phyloP scores from a whole-genome alignment of 2,113 vertebrate species.

The Bostrychus sinensis region DNA sequence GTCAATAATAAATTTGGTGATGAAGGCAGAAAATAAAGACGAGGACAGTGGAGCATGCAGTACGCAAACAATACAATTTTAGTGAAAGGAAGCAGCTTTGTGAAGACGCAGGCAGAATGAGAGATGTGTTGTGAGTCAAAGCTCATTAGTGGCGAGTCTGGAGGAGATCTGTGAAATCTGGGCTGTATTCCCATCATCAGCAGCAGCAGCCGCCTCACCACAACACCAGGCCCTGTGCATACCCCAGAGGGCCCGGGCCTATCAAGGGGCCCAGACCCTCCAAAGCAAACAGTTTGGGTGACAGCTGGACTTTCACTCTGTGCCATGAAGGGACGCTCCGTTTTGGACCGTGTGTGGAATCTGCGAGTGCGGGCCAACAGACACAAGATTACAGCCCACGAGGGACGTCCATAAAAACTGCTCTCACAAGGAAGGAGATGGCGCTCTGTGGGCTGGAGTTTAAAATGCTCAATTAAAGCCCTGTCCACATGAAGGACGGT shows the following conservation, averaged over 20 bases:
- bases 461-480: conserved; percentile 20
- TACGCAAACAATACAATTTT: conserved; percentile 28
- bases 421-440: conserved; percentile 6
- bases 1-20: conserved; percentile 29
- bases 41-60: background rate
- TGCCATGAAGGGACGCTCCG: conserved; percentile 32
- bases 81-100: conserved; percentile 11
- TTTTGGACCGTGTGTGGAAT: conserved; percentile 55
- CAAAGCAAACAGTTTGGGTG: conserved; percentile 62
- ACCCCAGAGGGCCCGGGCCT: conserved; percentile 35
- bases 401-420: conserved; percentile 18
- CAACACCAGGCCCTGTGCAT: conserved; percentile 38
- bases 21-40: conserved; percentile 18
- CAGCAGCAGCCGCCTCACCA: conserved; percentile 15
- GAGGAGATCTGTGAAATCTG: conserved; percentile 50
- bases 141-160: conserved; percentile 44
- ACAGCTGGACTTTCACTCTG: conserved; percentile 70
- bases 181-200: conserved; percentile 31
- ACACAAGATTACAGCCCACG: conserved; percentile 47
- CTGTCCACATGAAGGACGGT: conserved; percentile 6
- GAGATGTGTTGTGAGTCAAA: conserved; percentile 32
- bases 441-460: background rate
- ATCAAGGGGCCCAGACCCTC: conserved; percentile 41
- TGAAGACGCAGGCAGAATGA: conserved; percentile 20
- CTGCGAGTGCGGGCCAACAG: conserved; percentile 48